Conservation (phyloP, 64 coral and sea anemone genomes). For the Platygyra sinensis region DNA sequence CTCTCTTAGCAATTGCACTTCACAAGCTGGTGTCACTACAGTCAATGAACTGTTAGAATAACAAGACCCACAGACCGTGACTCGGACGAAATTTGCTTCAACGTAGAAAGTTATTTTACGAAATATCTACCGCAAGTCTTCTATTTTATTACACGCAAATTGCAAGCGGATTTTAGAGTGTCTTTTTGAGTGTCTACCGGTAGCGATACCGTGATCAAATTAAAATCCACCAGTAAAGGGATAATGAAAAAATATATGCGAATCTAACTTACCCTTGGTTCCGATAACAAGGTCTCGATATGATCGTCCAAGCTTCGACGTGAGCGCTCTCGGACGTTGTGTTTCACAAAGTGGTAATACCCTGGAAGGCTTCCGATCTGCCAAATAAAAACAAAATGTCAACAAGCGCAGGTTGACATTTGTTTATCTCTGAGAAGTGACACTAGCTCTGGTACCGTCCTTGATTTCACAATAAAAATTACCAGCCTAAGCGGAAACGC, state of each 20-base stretch:
- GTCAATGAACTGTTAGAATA: constrained; percentile 18
- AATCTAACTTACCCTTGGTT: constrained; percentile 62
- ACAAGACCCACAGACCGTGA: constrained; percentile 6
- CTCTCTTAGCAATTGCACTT: neutral
- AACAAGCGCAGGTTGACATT: neutral
- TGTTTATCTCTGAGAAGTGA: constrained; percentile 25
- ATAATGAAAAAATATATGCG: constrained; percentile 11
- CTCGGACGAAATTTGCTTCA: neutral
- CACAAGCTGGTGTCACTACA: neutral
- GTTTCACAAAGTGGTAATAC: constrained; percentile 81
- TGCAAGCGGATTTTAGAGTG: neutral
- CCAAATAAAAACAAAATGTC: neutral
- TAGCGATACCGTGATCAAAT: neutral
- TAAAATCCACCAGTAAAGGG: constrained; percentile 31
- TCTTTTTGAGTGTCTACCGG: neutral
- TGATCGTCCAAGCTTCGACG: constrained; percentile 64
- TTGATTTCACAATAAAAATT: neutral
- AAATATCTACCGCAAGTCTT: neutral
- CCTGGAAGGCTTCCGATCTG: constrained; percentile 86
- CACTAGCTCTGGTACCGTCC: constrained; percentile 17
- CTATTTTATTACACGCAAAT: neutral
- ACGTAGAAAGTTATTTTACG: neutral
- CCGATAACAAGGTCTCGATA: constrained; percentile 64
- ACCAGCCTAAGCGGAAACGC: neutral
- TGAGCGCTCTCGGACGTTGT: constrained; percentile 26